Evolutionary conservation across 2,113 vertebrate genomes (phyloP).

Genomic region (Plotosus lineatus): DNA sequence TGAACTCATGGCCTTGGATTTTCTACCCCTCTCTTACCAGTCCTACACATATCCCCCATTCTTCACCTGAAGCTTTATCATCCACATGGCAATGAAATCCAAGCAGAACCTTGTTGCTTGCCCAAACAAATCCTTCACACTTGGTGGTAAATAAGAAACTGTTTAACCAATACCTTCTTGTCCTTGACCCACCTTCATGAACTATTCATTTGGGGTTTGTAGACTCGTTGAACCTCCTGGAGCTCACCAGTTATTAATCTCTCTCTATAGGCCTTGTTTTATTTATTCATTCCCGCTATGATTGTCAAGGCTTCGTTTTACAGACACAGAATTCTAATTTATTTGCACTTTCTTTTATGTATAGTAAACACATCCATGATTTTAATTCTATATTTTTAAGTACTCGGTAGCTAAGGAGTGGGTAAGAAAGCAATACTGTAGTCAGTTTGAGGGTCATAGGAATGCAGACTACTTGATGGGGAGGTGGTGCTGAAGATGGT

Average conservation of each 20-base stretch:
- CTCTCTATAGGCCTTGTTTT: conserved; percentile 43
- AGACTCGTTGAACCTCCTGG: conserved; percentile 43
- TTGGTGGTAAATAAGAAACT: conserved; percentile 49
- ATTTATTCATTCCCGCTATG: conserved; percentile 39
- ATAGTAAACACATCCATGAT: not conserved
- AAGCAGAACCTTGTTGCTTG: conserved; percentile 15
- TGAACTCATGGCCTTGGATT: conserved; percentile 34
- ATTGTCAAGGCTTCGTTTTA: conserved; percentile 61
- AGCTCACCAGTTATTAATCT: conserved; percentile 54
- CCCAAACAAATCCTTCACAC: conserved; percentile 39
- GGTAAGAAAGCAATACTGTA: not conserved
- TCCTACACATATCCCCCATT: conserved; percentile 4
- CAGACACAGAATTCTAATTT: conserved; percentile 55
- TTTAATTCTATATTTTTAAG: not conserved
- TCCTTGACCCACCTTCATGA: conserved; percentile 43
- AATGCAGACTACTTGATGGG: not conserved
- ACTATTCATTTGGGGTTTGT: conserved; percentile 45
- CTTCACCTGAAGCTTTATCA: conserved; percentile 10
- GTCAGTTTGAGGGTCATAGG: no score
- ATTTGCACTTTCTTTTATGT: conserved; percentile 4
- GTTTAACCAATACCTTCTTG: conserved; percentile 40
- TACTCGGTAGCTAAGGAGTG: not conserved
- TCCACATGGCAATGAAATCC: conserved; percentile 3
- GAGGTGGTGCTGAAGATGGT: not conserved
- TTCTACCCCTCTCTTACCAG: conserved; percentile 46